Conservation (phyloP, 2,888 invertebrate species). For the Lochmaea crataegi region DNA sequence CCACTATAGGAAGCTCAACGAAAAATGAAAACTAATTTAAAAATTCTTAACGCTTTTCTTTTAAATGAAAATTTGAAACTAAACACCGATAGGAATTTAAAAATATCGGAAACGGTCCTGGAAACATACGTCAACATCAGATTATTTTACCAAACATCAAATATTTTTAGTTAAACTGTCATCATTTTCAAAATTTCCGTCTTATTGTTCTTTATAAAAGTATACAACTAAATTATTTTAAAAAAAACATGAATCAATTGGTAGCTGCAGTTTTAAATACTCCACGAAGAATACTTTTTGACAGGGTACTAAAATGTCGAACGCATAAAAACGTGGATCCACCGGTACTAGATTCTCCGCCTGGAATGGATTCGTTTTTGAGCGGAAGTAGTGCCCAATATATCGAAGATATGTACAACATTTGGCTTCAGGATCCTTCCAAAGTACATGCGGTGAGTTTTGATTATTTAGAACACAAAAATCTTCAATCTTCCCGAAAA, state of each 20-base stretch:
- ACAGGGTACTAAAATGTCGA: constrained; percentile 4
- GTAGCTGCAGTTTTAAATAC: not conserved
- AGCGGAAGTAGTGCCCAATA: constrained; percentile 95
- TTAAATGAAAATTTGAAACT: not conserved
- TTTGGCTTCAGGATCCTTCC: constrained; percentile 93
- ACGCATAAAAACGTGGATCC: not conserved
- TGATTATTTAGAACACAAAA: constrained; percentile 66
- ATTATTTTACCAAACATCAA: not conserved
- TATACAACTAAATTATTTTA: not conserved
- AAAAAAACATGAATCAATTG: constrained; percentile 2
- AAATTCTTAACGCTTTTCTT: too few species aligned
- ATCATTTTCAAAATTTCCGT: constrained; percentile 9
- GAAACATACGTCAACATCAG: not conserved
- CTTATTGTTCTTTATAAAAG: not conserved
- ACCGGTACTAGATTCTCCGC: constrained; percentile 71
- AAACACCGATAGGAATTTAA: not conserved
- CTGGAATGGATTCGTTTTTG: constrained; percentile 83
- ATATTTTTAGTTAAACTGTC: not conserved
- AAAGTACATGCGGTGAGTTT: constrained; percentile 82
- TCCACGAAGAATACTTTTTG: not conserved
- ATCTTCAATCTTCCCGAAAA: too few species aligned
- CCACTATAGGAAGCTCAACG: too few species aligned
- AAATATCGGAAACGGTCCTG: not conserved
- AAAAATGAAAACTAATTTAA: too few species aligned
- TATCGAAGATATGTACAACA: constrained; percentile 98